phyloP scores from a whole-genome alignment of 2,113 vertebrate genomes.

The Probosciger aterrimus region DNA sequence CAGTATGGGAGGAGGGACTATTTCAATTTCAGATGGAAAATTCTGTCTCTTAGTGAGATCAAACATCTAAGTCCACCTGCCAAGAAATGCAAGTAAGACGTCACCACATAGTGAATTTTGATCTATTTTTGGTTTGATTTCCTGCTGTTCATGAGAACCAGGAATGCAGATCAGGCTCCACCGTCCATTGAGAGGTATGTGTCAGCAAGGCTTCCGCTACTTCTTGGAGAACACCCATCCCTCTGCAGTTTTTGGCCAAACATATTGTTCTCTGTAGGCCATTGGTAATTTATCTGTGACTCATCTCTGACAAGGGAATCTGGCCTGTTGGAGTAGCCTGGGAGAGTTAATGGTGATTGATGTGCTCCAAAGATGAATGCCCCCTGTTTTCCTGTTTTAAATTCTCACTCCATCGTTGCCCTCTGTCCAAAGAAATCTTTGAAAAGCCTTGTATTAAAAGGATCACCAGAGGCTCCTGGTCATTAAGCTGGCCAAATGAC shows the following conservation, averaged over 20 bases:
- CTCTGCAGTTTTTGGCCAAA: constrained; percentile 17
- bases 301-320: constrained; percentile 51
- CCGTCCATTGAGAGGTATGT: background rate
- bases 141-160: constrained; percentile 44
- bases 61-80: constrained; percentile 35
- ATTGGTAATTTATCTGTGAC: constrained; percentile 32
- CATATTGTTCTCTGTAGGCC: constrained; percentile 10
- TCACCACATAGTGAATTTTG: constrained; percentile 20
- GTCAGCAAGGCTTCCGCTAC: constrained; percentile 11
- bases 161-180: constrained; percentile 4
- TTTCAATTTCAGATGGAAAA: constrained; percentile 6
- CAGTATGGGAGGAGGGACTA: background rate
- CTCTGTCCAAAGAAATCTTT: background rate
- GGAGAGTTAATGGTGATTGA: constrained; percentile 23
- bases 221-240: constrained; percentile 36
- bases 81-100: constrained; percentile 26
- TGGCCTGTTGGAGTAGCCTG: constrained; percentile 14
- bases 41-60: background rate
- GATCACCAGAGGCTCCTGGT: background rate
- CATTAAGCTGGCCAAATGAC: constrained; percentile 12
- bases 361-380: constrained; percentile 5
- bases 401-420: background rate
- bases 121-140: constrained; percentile 54
- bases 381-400: background rate
- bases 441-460: background rate